Evolutionary conservation across 2,113 vertebrate species (phyloP).

Genomic region (Oriolus oriolus): DNA sequence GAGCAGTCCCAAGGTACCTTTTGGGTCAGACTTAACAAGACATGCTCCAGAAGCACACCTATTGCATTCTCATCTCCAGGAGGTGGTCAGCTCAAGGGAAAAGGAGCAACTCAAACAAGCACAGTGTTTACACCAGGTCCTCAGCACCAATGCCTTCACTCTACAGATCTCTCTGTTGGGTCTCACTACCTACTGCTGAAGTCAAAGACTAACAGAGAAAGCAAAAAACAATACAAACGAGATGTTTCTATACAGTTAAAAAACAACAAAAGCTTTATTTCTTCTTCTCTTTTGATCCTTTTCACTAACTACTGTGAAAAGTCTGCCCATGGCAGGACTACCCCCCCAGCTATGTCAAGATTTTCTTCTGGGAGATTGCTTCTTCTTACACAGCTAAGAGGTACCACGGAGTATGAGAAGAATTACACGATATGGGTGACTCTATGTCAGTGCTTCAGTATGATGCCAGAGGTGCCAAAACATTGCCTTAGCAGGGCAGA

Average conservation of each 20-base stretch:
- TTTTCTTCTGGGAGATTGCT: background rate
- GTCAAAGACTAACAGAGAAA: background rate
- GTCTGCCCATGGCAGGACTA: background rate
- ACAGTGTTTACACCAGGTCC: background rate
- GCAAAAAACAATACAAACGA: background rate
- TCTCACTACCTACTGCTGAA: background rate
- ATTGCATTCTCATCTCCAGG: background rate
- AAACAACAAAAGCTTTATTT: background rate
- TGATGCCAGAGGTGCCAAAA: background rate
- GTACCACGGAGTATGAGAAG: fast-evolving
- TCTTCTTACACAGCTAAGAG: background rate
- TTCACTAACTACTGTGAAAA: background rate
- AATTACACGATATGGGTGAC: background rate
- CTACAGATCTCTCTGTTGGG: background rate
- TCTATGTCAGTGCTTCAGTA: background rate
- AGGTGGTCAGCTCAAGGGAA: background rate
- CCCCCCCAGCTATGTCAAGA: background rate
- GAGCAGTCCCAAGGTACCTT: background rate
- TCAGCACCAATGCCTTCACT: background rate
- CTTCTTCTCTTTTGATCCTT: background rate
- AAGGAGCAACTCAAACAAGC: background rate
- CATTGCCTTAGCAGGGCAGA: background rate
- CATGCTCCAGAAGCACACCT: background rate
- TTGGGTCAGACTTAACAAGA: background rate
- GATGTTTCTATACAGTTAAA: background rate